Evolutionary conservation across 2,888 invertebrate species (phyloP).

Genomic region (Epistrophella euchroma): DNA sequence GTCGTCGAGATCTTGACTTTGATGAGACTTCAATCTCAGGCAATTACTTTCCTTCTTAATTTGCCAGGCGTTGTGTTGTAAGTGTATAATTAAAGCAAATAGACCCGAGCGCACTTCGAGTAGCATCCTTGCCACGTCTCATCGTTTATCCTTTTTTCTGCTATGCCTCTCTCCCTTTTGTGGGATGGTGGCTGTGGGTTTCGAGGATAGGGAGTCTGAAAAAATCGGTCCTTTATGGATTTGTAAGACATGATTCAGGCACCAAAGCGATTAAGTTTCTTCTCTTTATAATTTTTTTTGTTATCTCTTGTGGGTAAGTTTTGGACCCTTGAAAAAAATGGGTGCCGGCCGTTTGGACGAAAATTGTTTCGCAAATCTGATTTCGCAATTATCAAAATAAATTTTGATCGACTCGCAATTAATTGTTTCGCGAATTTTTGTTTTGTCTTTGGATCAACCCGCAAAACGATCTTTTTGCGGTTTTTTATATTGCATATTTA

Average conservation of each 20-base stretch:
- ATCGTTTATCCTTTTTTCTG: conserved; percentile 54
- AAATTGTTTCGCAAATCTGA: too few species aligned
- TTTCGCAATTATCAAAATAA: too few species aligned
- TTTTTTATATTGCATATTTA: too few species aligned
- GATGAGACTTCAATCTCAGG: conserved; percentile 76
- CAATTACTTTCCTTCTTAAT: conserved; percentile 75
- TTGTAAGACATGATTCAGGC: conserved; percentile 73
- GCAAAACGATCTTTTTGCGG: too few species aligned
- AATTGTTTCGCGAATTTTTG: too few species aligned
- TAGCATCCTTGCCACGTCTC: conserved; percentile 54
- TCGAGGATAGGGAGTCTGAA: background rate
- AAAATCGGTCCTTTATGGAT: conserved; percentile 69
- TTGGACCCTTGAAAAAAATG: background rate
- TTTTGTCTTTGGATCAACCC: too few species aligned
- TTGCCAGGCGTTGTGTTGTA: conserved; percentile 72
- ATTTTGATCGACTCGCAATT: too few species aligned
- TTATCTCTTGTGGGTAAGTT: background rate
- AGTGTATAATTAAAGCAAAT: conserved; percentile 74
- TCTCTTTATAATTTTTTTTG: conserved; percentile 19
- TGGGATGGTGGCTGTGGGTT: background rate
- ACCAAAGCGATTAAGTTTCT: conserved; percentile 56
- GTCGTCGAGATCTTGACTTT: conserved; percentile 56
- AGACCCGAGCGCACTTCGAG: conserved; percentile 62
- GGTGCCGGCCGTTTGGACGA: too few species aligned
- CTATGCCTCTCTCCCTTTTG: background rate